A percentile compares a stretch with the other conserved stretches of the same genome.
These are phyloP conservation scores for Lissonota sp. DNA, from an alignment of 2,888 invertebrate genomes.

Conservation along the genomic window DNA sequence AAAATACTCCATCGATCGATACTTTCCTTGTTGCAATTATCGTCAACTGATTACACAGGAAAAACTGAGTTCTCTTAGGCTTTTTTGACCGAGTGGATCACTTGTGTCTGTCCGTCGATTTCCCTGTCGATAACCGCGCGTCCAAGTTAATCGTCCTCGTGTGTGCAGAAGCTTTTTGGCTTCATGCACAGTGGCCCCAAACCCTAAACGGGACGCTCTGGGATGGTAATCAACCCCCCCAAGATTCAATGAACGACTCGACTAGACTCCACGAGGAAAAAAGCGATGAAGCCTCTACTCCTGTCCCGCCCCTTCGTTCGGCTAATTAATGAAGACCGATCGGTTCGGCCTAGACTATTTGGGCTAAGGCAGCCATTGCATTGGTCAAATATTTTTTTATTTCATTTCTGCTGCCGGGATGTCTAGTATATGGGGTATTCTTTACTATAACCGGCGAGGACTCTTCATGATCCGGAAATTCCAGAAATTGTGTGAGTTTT, in stretches of 20 bases:
- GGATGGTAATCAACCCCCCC: slow-evolving; percentile 38
- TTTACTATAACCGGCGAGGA: no score
- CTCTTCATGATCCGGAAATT: no score
- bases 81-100: slow-evolving; percentile 9
- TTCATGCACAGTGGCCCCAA: no score
- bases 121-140: slow-evolving; percentile 1
- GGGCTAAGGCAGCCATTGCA: slow-evolving; percentile 70
- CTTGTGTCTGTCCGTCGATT: slow-evolving; percentile 21
- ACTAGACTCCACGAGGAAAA: background rate
- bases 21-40: no score
- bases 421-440: no score
- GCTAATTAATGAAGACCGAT: slow-evolving; percentile 81
- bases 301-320: slow-evolving; percentile 59
- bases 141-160: background rate
- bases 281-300: slow-evolving; percentile 7
- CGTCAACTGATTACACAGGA: background rate
- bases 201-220: slow-evolving; percentile 8
- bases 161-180: background rate
- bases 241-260: no score
- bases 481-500: no score
- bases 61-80: slow-evolving; percentile 24
- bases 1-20: no score
- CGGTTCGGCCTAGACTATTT: slow-evolving; percentile 75
- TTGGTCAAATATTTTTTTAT: background rate
- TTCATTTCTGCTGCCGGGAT: no score